These are phyloP conservation scores for Plectrocnemia conspersa DNA, from an alignment of 1,140 invertebrate genomes.

Conservation along the genomic window DNA sequence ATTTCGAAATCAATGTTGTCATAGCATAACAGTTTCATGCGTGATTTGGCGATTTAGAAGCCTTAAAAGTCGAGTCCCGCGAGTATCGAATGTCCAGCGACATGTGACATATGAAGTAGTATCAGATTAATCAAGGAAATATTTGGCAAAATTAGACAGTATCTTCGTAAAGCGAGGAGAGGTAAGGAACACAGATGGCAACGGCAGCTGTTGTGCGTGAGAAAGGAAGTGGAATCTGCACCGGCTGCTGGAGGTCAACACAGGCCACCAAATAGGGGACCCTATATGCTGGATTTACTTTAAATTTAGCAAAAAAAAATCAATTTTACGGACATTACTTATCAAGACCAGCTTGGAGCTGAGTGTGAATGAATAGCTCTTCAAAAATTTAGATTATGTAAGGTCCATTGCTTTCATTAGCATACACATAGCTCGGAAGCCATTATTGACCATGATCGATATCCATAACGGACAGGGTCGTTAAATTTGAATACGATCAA, in stretches of 20 bases:
- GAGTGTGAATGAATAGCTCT: too few relatives aligned
- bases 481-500: background rate
- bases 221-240: constrained; percentile 16
- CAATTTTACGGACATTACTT: background rate
- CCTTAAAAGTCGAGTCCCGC: constrained; percentile 2
- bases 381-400: too few relatives aligned
- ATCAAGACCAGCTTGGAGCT: background rate
- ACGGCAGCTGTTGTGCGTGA: constrained; percentile 13
- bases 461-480: too few relatives aligned
- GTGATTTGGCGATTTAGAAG: background rate
- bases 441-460: too few relatives aligned
- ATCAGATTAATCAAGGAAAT: background rate
- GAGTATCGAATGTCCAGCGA: constrained; percentile 7
- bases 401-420: too few relatives aligned
- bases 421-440: too few relatives aligned
- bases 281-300: background rate
- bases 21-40: background rate
- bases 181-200: constrained; percentile 13
- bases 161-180: background rate
- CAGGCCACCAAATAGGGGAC: constrained; percentile 6
- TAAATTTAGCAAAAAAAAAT: background rate
- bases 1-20: background rate
- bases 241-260: background rate
- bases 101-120: background rate
- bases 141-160: background rate